Evolutionary conservation across 2,113 vertebrate genomes (phyloP).

Genomic region (Halichoerus grypus): DNA sequence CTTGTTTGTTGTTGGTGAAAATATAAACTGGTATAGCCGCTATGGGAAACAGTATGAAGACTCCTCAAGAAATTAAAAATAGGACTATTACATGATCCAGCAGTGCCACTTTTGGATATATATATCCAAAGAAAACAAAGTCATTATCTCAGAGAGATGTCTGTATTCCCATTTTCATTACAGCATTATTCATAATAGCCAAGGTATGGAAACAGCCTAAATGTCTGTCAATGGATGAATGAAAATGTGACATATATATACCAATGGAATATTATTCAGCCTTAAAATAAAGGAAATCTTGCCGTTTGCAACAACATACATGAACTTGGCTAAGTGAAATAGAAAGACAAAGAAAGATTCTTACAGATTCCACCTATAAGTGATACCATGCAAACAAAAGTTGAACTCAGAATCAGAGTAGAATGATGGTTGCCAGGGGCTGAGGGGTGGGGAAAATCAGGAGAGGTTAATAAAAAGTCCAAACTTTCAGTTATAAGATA

Average conservation of each 20-base stretch:
- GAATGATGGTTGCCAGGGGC: neutral
- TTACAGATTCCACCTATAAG: neutral
- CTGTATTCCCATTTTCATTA: neutral
- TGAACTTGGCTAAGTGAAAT: neutral
- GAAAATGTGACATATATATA: neutral
- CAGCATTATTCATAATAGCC: neutral
- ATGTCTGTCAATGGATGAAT: neutral
- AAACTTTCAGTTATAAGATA: neutral
- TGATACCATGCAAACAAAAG: neutral
- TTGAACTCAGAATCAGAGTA: neutral
- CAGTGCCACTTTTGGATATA: neutral
- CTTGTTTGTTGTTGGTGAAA: no score
- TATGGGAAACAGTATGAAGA: neutral
- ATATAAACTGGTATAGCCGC: neutral
- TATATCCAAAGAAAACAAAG: neutral
- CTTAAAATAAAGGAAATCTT: neutral
- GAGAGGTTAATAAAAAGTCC: neutral
- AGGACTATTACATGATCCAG: neutral
- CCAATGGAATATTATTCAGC: neutral
- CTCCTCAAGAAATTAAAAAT: neutral
- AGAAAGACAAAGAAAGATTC: neutral
- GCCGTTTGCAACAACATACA: neutral
- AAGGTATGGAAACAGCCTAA: neutral
- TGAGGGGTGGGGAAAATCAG: neutral
- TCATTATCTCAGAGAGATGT: neutral